Evolutionary conservation across 2,888 invertebrate species (phyloP), one percentile per base, ranked within the genome.

Genomic region (Electrophaes corylata): DNA sequence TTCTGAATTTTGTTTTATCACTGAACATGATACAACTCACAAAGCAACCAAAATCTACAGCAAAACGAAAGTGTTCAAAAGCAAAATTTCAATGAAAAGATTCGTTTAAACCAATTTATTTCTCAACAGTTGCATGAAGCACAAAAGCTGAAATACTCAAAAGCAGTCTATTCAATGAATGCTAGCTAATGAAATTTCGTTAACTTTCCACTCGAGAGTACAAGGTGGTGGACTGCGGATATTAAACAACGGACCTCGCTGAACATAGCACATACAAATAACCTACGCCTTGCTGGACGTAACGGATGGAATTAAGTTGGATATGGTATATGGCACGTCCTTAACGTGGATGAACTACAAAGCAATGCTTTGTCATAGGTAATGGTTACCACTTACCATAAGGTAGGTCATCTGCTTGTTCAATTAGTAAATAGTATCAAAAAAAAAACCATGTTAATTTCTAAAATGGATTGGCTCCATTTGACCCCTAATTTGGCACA

Each of bases 181-280:
- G 8, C n/a, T 14, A 43, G 43, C 20, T 55, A 55, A 49, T 55
- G 55, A 19, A 55, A 44, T 46, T 50, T 56, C 41, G 33, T 35
- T 46, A 40, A 43, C 51, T 51, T 45, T 39, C 35, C 43, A 26
- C 48, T 46, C 19, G 45, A 26, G 51, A 41, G 10, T 43, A 23
- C 43, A 18, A 41, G 19, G 49, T 56, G 62, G 68, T 62, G 67
- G 67, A 16, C 31, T 4, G 37, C 78, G 77, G 77, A 77, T 73
- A 77, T 78, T 73, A 73, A 75, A 72, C 69, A 57, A 65, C 48
- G 62, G 67, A 66, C 57, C 50, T 62, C 69, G 58, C 46, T 72
- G 69, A 53, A 59, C 65, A 62, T 46, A 26, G 46, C 46, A 46
- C 23, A 39, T 14, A 26, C 6, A 39, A 48, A n/a, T 37, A 11